Base-by-base conservation (phyloP, 2,113 vertebrate genomes). In the Oncorhynchus tshawytscha region DNA sequence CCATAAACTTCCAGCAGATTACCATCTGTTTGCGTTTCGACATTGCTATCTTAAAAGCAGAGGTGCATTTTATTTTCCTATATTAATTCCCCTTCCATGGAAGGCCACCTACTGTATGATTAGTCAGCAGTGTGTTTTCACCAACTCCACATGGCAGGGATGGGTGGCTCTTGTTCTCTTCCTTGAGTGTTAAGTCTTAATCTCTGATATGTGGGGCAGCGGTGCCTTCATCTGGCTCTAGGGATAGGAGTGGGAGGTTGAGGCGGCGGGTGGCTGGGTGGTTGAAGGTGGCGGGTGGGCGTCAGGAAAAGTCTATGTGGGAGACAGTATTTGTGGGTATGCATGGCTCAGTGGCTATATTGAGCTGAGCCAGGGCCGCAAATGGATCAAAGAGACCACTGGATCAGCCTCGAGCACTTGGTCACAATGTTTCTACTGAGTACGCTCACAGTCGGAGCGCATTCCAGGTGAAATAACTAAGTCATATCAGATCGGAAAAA, bases 371-470 rank as follows among this genome's bases (percentile, higher is more conserved):
- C 34, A 20, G 65, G 77, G 68, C 24, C 34, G 9, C 16, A 88
- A 79, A 90, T 80, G 73, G 71, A 79, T 90, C 86, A 85, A 84
- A 81, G 64, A 29, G 81, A 31, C 74, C 73, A 20, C 39, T 12
- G 66, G 57, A 83, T 81, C 57, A 75, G 77, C 89, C 86, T 48
- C 8, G 2, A 85, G 87, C 48, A 70, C 84, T 81, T 88, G 83
- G 80, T 79, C 83, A 85, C 81, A 88, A 83, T 84, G 84, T 85
- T 76, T 84, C 71, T 24, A 13, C 85, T 87, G 74, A 86, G 71
- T 24, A 66, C 1, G 73, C 81, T 83, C 80, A 82, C 75, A 79
- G 7, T 62, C 4, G n/a, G 7, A 62, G 74, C 86, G 84, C 71
- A 81, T 72, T 79, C 62, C 71, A 11, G 71, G 81, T 85, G 62